Base-by-base conservation (phyloP, 2,888 invertebrate genomes). In the Empis stercorea region DNA sequence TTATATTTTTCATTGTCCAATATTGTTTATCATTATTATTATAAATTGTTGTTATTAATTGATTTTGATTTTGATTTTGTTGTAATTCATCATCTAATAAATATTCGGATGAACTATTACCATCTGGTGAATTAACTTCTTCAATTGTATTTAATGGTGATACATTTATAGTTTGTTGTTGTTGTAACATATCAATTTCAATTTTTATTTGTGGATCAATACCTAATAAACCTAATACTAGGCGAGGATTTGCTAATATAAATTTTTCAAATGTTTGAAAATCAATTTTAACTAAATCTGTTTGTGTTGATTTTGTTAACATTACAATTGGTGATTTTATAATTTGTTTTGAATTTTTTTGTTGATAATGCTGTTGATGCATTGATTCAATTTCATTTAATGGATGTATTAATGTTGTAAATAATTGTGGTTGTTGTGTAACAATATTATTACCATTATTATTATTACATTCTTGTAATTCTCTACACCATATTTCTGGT, bases 401-500 rank as follows among this genome's bases (percentile, higher is more conserved):
- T n/a, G n/a, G n/a, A n/a, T n/a, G n/a, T n/a, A n/a, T n/a, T 36
- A 32, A 32, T 42, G 7, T 20, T n/a, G 14, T 5, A 11, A 40
- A n/a, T 40, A 23, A 14, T 4, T 16, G 39, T 9, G 23, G 27
- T 11, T 27, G 23, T n/a, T 9, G 20, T n/a, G n/a, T n/a, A n/a
- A n/a, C n/a, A n/a, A n/a, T n/a, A n/a, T n/a, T n/a, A n/a, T n/a
- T n/a, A n/a, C n/a, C n/a, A 20, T 4, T 10, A 36, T 10, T 15
- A 42, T 3, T 15, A 10, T 3, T 16, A 30, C 4, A 14, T 20
- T 23, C 23, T 14, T 23, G 59, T 51, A 64, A 55, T 57, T 84
- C 83, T 76, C 86, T 84, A 57, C 81, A 81, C 66, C 87, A 84
- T 53, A 87, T 86, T 59, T 87, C 87, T 1, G 87, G 86, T 0